Conservation (phyloP, 2,888 invertebrate genomes). For the Horisme vitalbata region DNA sequence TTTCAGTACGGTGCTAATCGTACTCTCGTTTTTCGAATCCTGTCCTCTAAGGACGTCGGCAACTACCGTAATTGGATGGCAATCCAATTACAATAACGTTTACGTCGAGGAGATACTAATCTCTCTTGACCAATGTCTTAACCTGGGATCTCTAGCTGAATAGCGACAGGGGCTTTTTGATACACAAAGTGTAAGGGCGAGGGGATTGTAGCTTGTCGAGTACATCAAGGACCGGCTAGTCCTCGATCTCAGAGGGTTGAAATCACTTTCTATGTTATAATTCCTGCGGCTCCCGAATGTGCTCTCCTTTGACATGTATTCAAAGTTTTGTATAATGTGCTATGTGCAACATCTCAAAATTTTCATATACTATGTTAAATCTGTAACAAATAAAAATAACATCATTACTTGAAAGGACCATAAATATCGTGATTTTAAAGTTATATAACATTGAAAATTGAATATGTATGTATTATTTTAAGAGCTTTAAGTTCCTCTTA, state of each 20-base stretch:
- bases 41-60: slow-evolving; percentile 56
- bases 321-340: slow-evolving; percentile 62
- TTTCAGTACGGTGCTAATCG: slow-evolving; percentile 58
- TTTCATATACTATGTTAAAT: slow-evolving; percentile 46
- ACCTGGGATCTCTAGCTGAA: slow-evolving; percentile 83
- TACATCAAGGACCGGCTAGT: slow-evolving; percentile 82
- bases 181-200: slow-evolving; percentile 74
- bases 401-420: too few species aligned
- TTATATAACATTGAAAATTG: too few species aligned
- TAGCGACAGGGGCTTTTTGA: slow-evolving; percentile 77
- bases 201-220: slow-evolving; percentile 77
- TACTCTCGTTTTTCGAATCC: slow-evolving; percentile 53
- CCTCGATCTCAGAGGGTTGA: slow-evolving; percentile 75
- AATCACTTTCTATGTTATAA: slow-evolving; percentile 67
- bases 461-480: too few species aligned
- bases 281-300: slow-evolving; percentile 57
- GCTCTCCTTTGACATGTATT: slow-evolving; percentile 72
- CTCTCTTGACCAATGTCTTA: slow-evolving; percentile 82
- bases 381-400: slow-evolving; percentile 64
- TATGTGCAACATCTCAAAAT: slow-evolving; percentile 68
- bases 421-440: too few species aligned
- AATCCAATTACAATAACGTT: slow-evolving; percentile 55
- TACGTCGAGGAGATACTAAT: slow-evolving; percentile 66
- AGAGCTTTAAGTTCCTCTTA: too few species aligned
- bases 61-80: slow-evolving; percentile 58